Evolutionary conservation across 2,797 vertebrate genomes (phyloP).

Genomic region (Agapornis canus): DNA sequence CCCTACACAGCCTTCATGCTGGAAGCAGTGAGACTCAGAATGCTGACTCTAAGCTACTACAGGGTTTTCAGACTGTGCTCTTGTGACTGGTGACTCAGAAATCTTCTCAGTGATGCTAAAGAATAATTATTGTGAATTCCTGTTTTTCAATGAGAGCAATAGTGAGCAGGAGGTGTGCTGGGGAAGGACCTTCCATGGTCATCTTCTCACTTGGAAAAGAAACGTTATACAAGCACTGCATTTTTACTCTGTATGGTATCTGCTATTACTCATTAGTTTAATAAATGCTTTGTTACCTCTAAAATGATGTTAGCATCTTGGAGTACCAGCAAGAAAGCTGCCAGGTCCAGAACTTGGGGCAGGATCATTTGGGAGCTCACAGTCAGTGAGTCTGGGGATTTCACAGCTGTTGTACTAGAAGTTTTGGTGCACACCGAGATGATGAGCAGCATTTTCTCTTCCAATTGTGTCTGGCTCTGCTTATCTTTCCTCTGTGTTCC

Average conservation of each 20-base stretch:
- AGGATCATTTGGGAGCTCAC: neutral
- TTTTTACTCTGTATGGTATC: fast-evolving
- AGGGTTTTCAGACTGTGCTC: neutral
- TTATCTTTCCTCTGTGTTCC: neutral
- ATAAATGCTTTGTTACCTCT: neutral
- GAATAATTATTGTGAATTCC: neutral
- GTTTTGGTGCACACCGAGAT: neutral
- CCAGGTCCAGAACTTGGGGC: neutral
- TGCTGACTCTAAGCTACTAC: neutral
- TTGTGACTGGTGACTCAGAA: constrained; percentile 44
- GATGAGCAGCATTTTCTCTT: neutral
- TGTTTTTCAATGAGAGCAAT: neutral
- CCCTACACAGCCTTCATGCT: neutral
- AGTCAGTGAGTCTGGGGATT: neutral
- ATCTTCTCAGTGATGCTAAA: neutral
- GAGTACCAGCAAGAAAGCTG: neutral
- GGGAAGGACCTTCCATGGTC: neutral
- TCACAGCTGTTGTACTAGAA: fast-evolving
- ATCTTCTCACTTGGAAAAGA: neutral
- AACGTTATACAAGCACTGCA: neutral
- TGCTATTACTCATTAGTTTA: neutral
- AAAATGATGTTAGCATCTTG: neutral
- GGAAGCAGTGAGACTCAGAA: neutral
- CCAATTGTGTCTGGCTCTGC: neutral
- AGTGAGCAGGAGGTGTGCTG: neutral